phyloP scores from a whole-genome alignment of 2,888 invertebrate species.

The Idaea aversata region DNA sequence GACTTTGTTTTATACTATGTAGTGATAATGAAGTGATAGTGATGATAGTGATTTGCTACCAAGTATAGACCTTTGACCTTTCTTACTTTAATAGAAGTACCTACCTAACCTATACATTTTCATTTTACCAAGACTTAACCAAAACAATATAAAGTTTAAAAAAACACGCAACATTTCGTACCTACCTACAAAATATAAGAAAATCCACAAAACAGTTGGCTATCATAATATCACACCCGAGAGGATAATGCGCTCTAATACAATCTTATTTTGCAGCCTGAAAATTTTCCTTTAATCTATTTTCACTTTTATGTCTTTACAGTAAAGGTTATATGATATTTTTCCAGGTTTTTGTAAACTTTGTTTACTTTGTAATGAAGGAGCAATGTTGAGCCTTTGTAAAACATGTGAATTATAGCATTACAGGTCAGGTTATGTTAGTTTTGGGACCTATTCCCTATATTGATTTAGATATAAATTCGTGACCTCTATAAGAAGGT shows the following conservation, averaged over 20 bases:
- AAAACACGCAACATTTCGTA: not conserved
- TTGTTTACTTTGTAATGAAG: not conserved
- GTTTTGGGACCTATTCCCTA: not conserved
- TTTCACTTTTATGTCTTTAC: not conserved
- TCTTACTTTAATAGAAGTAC: no score
- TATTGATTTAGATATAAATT: not conserved
- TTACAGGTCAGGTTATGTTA: constrained; percentile 1
- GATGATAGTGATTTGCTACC: no score
- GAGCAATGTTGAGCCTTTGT: not conserved
- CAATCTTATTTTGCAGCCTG: not conserved
- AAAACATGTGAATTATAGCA: not conserved
- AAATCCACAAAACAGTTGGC: not conserved
- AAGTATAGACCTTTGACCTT: no score
- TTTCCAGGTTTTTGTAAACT: not conserved
- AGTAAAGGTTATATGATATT: not conserved
- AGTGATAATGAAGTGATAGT: no score
- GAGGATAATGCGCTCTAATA: not conserved
- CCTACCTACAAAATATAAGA: not conserved
- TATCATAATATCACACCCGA: not conserved
- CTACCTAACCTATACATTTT: not conserved
- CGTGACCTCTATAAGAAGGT: not conserved
- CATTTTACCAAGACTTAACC: not conserved
- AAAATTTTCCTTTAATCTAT: not conserved
- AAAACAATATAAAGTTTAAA: not conserved
- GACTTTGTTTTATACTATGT: no score